phyloP scores from a whole-genome alignment of 2,113 vertebrate species.

The Mesocricetus auratus region DNA sequence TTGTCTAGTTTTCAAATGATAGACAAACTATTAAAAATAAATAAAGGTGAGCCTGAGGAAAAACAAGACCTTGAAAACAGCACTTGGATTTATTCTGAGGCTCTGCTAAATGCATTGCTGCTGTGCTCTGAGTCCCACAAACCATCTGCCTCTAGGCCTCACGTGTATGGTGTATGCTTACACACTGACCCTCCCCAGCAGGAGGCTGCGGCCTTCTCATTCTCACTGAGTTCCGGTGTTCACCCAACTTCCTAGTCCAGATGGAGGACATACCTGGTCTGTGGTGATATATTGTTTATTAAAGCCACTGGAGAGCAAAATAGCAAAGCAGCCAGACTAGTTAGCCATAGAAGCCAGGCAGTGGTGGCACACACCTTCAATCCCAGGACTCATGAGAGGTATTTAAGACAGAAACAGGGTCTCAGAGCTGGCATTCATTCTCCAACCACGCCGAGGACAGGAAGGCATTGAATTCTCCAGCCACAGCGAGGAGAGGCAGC shows the following conservation, averaged over 20 bases:
- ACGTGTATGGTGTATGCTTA: fast-evolving
- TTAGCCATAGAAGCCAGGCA: too few species aligned
- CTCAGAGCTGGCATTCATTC: too few species aligned
- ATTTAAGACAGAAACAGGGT: too few species aligned
- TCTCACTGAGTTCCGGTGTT: neutral
- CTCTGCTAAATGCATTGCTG: neutral
- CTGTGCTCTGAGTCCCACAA: neutral
- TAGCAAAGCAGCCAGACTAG: too few species aligned
- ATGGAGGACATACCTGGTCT: neutral
- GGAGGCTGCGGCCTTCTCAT: neutral
- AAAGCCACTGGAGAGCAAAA: too few species aligned
- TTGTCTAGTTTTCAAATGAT: neutral
- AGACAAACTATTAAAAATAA: neutral
- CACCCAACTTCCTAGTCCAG: neutral
- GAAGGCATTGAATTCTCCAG: too few species aligned
- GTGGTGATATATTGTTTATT: too few species aligned
- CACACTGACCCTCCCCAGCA: neutral
- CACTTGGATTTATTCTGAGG: neutral
- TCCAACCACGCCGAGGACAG: too few species aligned
- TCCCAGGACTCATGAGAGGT: too few species aligned
- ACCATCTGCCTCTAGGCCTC: neutral
- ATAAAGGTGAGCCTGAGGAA: neutral
- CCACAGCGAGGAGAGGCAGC: too few species aligned
- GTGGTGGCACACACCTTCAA: too few species aligned
- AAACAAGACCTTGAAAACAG: neutral